A percentile compares a stretch with the other conserved stretches of the same genome.
Evolutionary conservation across 2,113 vertebrate species (phyloP).

Genomic region (Rhynchomys soricoides): DNA sequence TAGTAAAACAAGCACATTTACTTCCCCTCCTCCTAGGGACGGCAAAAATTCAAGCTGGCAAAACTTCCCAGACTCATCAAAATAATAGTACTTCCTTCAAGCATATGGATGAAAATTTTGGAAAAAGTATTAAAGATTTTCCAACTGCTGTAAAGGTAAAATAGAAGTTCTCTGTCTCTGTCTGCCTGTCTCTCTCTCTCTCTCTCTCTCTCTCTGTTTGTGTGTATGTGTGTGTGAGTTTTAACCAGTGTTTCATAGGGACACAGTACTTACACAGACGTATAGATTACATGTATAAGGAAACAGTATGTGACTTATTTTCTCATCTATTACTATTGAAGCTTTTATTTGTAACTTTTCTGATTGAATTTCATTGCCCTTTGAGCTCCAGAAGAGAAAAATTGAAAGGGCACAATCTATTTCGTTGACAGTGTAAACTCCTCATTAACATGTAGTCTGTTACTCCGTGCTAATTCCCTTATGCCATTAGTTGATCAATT

Average conservation of each 20-base stretch:
- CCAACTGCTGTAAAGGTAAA: constrained; percentile 86
- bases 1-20: not conserved
- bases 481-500: not conserved
- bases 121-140: constrained; percentile 86
- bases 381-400: not conserved
- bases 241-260: not conserved
- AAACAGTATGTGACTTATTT: not conserved
- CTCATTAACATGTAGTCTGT: not conserved
- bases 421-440: not conserved
- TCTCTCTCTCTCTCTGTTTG: not conserved
- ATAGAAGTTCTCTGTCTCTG: not conserved
- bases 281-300: not conserved
- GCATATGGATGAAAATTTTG: constrained; percentile 79
- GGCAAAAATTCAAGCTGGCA: constrained; percentile 83
- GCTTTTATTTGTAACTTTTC: constrained; percentile 2
- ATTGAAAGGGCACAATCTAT: not conserved
- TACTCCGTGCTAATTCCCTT: not conserved
- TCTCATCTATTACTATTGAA: not conserved
- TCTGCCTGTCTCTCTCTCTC: not conserved
- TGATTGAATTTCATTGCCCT: not conserved
- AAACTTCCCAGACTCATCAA: constrained; percentile 86
- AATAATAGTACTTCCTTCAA: constrained; percentile 69
- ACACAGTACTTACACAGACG: not conserved
- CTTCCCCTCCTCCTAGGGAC: constrained; percentile 82
- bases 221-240: not conserved